Evolutionary conservation across 2,888 invertebrate species (phyloP).

Genomic region (Dinocampus coccinellae): DNA sequence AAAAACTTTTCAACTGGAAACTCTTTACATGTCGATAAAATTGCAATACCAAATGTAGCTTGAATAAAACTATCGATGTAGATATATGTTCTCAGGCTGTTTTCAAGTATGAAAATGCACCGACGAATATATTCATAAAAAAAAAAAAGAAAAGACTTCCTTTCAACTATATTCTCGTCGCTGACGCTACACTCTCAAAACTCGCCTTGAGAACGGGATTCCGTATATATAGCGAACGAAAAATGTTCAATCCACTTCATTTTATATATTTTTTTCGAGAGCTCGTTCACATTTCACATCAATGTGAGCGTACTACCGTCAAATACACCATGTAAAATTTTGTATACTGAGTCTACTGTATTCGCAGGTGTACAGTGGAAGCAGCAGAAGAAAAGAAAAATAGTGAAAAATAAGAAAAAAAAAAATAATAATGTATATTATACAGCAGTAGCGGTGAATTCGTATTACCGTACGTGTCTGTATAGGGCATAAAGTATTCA

Average conservation of each 20-base stretch:
- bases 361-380: not conserved
- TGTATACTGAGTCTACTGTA: not conserved
- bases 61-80: constrained; percentile 11
- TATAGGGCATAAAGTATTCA: constrained; percentile 56
- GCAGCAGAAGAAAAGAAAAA: not conserved
- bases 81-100: constrained; percentile 19
- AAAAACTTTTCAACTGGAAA: not conserved
- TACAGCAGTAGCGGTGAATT: constrained; percentile 27
- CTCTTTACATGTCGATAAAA: not conserved
- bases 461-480: constrained; percentile 26
- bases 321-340: constrained; percentile 32
- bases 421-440: constrained; percentile 5
- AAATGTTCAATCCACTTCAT: constrained; percentile 34
- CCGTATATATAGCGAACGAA: not conserved
- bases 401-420: not conserved
- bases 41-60: constrained; percentile 13
- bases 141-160: constrained; percentile 2
- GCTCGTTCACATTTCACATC: constrained; percentile 19
- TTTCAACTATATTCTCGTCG: constrained; percentile 26
- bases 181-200: constrained; percentile 21
- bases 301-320: constrained; percentile 18
- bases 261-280: constrained; percentile 30
- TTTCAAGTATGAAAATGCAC: not conserved
- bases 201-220: constrained; percentile 4
- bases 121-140: not conserved